These are phyloP conservation scores for Setipinna tenuifilis DNA, from an alignment of 2,797 vertebrate genomes.

Conservation along the genomic window DNA sequence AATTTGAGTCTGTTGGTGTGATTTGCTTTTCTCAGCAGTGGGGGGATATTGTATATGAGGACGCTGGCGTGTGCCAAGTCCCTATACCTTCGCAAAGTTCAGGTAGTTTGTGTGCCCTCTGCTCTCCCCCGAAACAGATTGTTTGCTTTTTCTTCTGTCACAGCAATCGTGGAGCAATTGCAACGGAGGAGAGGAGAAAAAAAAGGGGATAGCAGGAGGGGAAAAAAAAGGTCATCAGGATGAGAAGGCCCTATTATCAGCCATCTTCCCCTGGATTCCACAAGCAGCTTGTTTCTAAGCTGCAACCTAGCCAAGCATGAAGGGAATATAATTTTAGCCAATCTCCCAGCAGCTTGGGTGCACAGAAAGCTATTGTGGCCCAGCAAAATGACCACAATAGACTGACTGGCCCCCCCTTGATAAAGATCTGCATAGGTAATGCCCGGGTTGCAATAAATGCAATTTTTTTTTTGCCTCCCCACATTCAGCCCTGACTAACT, in stretches of 20 bases:
- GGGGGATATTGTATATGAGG: conserved; percentile 9
- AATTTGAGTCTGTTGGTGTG: conserved; percentile 10
- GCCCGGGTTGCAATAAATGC: conserved; percentile 76
- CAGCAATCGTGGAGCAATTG: conserved; percentile 73
- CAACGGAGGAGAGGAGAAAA: conserved; percentile 61
- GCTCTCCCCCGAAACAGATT: conserved; percentile 60
- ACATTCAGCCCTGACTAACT: conserved; percentile 67
- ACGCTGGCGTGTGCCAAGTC: conserved; percentile 49
- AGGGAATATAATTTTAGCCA: conserved; percentile 97
- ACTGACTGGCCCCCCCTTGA: conserved; percentile 71
- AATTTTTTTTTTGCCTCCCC: conserved; percentile 69
- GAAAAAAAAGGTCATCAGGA: conserved; percentile 88
- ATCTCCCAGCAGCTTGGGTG: conserved; percentile 82
- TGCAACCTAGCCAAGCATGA: conserved; percentile 93
- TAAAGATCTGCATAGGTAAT: conserved; percentile 86
- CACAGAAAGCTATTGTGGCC: conserved; percentile 80
- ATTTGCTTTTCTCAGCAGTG: conserved; percentile 25
- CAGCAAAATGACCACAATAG: conserved; percentile 81
- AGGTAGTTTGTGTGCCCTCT: conserved; percentile 65
- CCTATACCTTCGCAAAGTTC: conserved; percentile 62
- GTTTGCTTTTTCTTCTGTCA: conserved; percentile 73
- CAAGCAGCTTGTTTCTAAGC: conserved; percentile 90
- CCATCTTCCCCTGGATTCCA: conserved; percentile 87
- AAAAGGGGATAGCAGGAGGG: conserved; percentile 29
- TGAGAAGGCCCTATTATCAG: conserved; percentile 94